Conservation (phyloP, 2,113 vertebrate species). For the Sinocyclocheilus grahami region DNA sequence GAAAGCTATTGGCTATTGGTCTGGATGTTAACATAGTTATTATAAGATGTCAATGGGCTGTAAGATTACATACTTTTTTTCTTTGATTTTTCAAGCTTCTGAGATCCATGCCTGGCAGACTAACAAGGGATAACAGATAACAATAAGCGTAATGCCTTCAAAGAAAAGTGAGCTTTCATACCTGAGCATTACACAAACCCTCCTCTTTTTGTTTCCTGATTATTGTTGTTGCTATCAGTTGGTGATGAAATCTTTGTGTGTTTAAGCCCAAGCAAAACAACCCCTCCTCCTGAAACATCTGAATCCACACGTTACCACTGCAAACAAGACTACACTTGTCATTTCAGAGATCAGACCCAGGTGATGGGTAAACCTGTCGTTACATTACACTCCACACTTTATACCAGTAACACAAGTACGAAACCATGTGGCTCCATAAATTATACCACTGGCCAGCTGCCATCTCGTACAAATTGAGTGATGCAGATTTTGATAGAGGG, state of each 20-base stretch:
- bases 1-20: not conserved
- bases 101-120: not conserved
- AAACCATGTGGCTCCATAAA: not conserved
- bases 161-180: not conserved
- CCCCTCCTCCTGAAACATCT: not conserved
- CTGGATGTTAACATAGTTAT: not conserved
- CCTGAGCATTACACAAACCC: not conserved
- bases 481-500: slow-evolving; percentile 10
- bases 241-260: not conserved
- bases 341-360: not conserved
- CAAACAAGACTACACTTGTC: slow-evolving; percentile 39
- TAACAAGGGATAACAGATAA: not conserved
- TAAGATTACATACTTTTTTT: not conserved
- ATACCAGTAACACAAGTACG: not conserved
- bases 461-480: slow-evolving; percentile 17
- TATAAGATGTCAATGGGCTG: too few relatives aligned
- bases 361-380: not conserved
- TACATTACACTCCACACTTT: not conserved
- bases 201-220: not conserved
- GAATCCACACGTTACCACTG: not conserved
- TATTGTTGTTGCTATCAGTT: not conserved
- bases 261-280: slow-evolving; percentile 10
- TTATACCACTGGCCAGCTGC: not conserved
- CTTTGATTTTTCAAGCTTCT: not conserved
- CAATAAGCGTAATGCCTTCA: not conserved